Evolutionary conservation across 2,888 invertebrate genomes (phyloP).

Genomic region (Drosophila cognata): DNA sequence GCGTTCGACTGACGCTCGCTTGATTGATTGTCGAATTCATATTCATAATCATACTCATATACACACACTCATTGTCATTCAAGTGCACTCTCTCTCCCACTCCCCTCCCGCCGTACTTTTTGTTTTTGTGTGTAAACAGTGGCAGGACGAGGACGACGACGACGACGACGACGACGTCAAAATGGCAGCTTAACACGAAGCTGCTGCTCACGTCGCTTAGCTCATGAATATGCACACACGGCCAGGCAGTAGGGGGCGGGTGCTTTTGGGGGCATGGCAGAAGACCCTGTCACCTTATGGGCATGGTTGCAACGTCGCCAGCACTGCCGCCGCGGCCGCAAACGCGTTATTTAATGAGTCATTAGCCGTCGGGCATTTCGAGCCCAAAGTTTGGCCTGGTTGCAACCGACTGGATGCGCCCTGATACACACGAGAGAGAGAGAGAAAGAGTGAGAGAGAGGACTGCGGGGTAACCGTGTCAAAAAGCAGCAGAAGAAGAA

Average conservation of each 20-base stretch:
- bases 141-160: slow-evolving; percentile 53
- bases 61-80: slow-evolving; percentile 55
- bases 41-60: slow-evolving; percentile 57
- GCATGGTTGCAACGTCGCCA: slow-evolving; percentile 29
- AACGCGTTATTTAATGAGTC: slow-evolving; percentile 74
- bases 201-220: slow-evolving; percentile 55
- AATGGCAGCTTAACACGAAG: slow-evolving; percentile 78
- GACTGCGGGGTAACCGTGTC: slow-evolving; percentile 56
- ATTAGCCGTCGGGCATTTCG: slow-evolving; percentile 60
- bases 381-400: slow-evolving; percentile 46
- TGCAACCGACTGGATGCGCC: slow-evolving; percentile 32
- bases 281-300: slow-evolving; percentile 17
- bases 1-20: slow-evolving; percentile 57
- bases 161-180: slow-evolving; percentile 54
- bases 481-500: slow-evolving; percentile 31
- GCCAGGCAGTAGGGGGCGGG: neutral
- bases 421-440: neutral
- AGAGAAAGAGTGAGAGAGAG: neutral
- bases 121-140: slow-evolving; percentile 57
- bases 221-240: slow-evolving; percentile 75
- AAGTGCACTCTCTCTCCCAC: slow-evolving; percentile 36
- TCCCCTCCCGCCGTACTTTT: neutral
- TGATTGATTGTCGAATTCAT: slow-evolving; percentile 76
- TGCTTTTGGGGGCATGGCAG: slow-evolving; percentile 1
- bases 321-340: slow-evolving; percentile 17